A percentile compares a stretch with the other conserved stretches of the same genome.
Conservation (phyloP, 1,140 invertebrate species). For the Tenebrio molitor region DNA sequence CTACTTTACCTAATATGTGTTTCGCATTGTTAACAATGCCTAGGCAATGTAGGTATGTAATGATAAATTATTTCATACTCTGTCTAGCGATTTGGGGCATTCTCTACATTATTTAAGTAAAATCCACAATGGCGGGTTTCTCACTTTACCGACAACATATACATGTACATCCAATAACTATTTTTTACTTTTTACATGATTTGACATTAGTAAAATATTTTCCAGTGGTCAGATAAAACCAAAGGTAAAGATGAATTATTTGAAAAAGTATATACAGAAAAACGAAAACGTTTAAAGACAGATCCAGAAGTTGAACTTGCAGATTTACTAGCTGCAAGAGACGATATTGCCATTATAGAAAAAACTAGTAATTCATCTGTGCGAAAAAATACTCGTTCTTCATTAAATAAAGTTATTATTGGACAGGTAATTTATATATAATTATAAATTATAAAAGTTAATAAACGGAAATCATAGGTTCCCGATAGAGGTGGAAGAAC, state of each 20-base stretch:
- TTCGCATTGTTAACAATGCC: too few species aligned
- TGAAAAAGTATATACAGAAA: constrained; percentile 77
- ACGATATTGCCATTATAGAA: constrained; percentile 85
- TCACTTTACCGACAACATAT: too few species aligned
- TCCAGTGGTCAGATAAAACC: constrained; percentile 90
- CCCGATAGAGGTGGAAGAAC: constrained; percentile 92
- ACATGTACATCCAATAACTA: too few species aligned
- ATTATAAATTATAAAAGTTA: not conserved
- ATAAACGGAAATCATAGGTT: constrained; percentile 68
- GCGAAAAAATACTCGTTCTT: constrained; percentile 83
- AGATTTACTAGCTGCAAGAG: constrained; percentile 85
- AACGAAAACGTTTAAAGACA: constrained; percentile 74
- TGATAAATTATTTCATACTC: too few species aligned
- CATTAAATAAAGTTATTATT: constrained; percentile 90
- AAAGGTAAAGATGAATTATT: constrained; percentile 82
- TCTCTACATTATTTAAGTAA: too few species aligned
- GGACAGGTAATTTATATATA: constrained; percentile 72
- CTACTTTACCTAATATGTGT: too few species aligned
- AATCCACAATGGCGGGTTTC: too few species aligned
- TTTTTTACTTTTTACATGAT: too few species aligned
- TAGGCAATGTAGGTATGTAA: too few species aligned
- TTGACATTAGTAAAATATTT: too few species aligned
- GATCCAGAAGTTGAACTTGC: constrained; percentile 77
- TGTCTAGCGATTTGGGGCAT: too few species aligned
- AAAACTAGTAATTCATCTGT: constrained; percentile 89